These are phyloP conservation scores for Eubasilissa splendida DNA, from an alignment of 2,888 invertebrate species.

Conservation along the genomic window DNA sequence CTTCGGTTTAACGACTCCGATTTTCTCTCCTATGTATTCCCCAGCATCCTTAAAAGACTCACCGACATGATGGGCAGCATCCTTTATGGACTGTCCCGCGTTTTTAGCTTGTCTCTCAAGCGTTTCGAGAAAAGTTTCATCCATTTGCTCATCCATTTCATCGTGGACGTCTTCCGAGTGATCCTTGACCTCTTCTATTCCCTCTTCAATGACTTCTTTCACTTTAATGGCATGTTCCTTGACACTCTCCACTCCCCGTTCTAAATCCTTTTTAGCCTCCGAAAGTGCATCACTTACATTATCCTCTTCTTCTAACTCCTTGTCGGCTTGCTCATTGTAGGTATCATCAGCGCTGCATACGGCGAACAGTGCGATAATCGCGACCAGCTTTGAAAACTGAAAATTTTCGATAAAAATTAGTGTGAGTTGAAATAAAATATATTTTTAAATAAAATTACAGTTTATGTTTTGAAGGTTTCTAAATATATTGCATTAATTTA, in stretches of 20 bases:
- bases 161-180: slow-evolving; percentile 39
- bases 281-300: slow-evolving; percentile 36
- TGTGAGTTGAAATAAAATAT: too few species aligned
- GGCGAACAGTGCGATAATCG: slow-evolving; percentile 40
- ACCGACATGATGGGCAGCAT: slow-evolving; percentile 51
- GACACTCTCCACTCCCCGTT: slow-evolving; percentile 39
- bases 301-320: slow-evolving; percentile 36
- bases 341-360: slow-evolving; percentile 52
- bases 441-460: not conserved
- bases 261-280: slow-evolving; percentile 45
- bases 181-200: slow-evolving; percentile 36
- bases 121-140: slow-evolving; percentile 53
- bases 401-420: not conserved
- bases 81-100: slow-evolving; percentile 52
- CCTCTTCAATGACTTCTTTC: slow-evolving; percentile 42
- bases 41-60: slow-evolving; percentile 54
- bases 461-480: not conserved
- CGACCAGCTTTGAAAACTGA: slow-evolving; percentile 45
- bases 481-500: too few species aligned
- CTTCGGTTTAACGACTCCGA: slow-evolving; percentile 53
- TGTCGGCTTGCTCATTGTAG: slow-evolving; percentile 45
- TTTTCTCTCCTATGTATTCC: slow-evolving; percentile 55
- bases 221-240: slow-evolving; percentile 42
- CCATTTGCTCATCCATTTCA: slow-evolving; percentile 44
- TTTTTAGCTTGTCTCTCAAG: slow-evolving; percentile 48